A percentile compares a stretch with the other conserved stretches of the same genome.
These are phyloP conservation scores for Perca flavescens DNA, from an alignment of 2,113 vertebrate genomes.

Conservation along the genomic window DNA sequence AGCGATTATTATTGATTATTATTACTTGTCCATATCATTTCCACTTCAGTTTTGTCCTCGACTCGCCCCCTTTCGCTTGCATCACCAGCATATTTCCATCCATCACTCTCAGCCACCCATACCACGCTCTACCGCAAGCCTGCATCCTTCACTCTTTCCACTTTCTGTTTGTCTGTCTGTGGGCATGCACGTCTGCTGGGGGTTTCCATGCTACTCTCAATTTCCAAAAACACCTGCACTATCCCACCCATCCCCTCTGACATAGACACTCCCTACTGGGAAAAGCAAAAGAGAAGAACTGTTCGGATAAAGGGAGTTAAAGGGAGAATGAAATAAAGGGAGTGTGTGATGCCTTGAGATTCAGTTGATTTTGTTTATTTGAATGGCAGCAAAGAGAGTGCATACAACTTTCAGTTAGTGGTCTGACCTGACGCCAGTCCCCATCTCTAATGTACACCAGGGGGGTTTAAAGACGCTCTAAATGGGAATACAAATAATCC, in stretches of 20 bases:
- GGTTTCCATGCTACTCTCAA: constrained; percentile 55
- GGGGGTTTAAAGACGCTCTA: constrained; percentile 40
- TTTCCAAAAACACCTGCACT: constrained; percentile 59
- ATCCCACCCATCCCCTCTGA: constrained; percentile 33
- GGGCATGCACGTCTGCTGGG: constrained; percentile 45
- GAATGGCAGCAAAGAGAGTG: constrained; percentile 44
- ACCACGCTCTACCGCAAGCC: constrained; percentile 28
- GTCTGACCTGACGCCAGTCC: constrained; percentile 57
- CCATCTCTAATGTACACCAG: constrained; percentile 37
- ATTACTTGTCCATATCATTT: not conserved
- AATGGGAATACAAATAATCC: constrained; percentile 68
- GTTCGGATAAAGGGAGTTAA: constrained; percentile 20
- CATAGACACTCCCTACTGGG: constrained; percentile 13
- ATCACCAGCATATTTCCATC: constrained; percentile 44
- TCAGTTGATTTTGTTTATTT: constrained; percentile 72
- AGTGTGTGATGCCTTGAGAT: constrained; percentile 27
- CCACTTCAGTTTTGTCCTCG: not conserved
- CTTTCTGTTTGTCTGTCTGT: constrained; percentile 39
- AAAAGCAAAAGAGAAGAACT: constrained; percentile 36
- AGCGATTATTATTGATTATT: not conserved
- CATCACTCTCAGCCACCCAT: constrained; percentile 17
- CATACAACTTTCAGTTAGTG: constrained; percentile 48
- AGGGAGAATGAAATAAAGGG: constrained; percentile 19
- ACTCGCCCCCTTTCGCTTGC: constrained; percentile 10
- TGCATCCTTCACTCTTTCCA: not conserved